A percentile compares a stretch with the other conserved stretches of the same genome.
Evolutionary conservation across 2,888 invertebrate genomes (phyloP).

Genomic region (Agriopis leucophaearia): DNA sequence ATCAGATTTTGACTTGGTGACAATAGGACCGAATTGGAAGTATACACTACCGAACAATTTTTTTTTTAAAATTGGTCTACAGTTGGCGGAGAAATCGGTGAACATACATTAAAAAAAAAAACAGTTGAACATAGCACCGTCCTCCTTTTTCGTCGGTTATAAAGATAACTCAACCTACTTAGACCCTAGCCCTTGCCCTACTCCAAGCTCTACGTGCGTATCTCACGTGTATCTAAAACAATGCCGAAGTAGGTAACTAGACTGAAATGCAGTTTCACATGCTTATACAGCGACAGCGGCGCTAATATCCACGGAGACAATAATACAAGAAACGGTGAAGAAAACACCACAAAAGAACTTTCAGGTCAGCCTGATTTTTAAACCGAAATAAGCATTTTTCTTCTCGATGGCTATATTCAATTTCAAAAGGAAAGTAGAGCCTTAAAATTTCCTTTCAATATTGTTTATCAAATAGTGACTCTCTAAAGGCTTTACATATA

Average conservation of each 20-base stretch:
- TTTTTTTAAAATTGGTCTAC: too few relatives aligned
- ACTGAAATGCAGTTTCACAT: slow-evolving; percentile 27
- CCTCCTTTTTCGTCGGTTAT: too few relatives aligned
- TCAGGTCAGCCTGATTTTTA: slow-evolving; percentile 17
- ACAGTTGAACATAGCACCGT: too few relatives aligned
- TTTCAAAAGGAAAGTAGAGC: slow-evolving; percentile 16
- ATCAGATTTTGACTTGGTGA: too few relatives aligned
- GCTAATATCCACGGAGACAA: slow-evolving; percentile 21
- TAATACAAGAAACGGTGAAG: slow-evolving; percentile 20
- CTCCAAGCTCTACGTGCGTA: slow-evolving; percentile 12
- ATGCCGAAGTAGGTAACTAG: slow-evolving; percentile 47
- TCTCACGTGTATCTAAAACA: slow-evolving; percentile 37
- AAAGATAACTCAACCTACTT: not conserved
- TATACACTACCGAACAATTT: too few relatives aligned
- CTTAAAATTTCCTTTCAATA: slow-evolving; percentile 1
- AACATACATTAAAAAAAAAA: too few relatives aligned
- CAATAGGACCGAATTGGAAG: too few relatives aligned
- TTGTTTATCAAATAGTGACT: not conserved
- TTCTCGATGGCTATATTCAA: slow-evolving; percentile 5
- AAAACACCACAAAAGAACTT: slow-evolving; percentile 27
- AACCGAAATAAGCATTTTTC: slow-evolving; percentile 7
- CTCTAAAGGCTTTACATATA: not conserved
- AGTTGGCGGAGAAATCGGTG: too few relatives aligned
- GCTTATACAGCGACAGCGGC: slow-evolving; percentile 9
- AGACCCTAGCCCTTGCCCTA: slow-evolving; percentile 16